Evolutionary conservation across 2,113 vertebrate genomes (phyloP), one percentile per base, ranked within the genome.

Genomic region (Mirounga angustirostris): DNA sequence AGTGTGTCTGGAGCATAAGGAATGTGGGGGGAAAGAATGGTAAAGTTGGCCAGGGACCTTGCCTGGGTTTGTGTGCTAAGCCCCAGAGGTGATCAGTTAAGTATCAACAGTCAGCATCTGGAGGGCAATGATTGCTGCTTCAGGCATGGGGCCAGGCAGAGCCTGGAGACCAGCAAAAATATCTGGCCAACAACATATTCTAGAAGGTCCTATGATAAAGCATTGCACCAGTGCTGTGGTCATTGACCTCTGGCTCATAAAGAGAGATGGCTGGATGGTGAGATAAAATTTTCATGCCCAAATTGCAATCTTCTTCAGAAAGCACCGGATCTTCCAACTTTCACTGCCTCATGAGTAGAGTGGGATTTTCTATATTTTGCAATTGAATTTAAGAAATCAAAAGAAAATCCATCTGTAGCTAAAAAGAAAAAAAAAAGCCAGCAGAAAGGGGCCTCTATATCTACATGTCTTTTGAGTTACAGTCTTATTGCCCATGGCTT

Each of bases 351-450:
- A 0, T 54, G 76, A 93, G 73, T 54, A 24, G 30, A 63, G 16
- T 84, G 82, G 92, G 54, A 83, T 80, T 97, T 98, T 96, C 85
- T 97, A 91, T 85, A 76, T 91, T 88, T 96, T 97, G 90, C 78
- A 97, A 92, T 19, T 93, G 67, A 67, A 91, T 88, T 96, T 94
- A 79, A 93, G 88, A 97, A 92, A 93, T 95, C 76, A 83, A 65
- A 90, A 76, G 74, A 74, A 92, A 85, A 43, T 59, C 12, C 46
- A 40, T 58, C 43, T 81, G 43, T 74, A 67, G 65, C 36, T 36
- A 22, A 63, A 65, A 76, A 46, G 56, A 21, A n/a, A 6, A 78
- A 50, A 40, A 28, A 8, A 40, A 87, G 21, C 8, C 73, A 90
- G 74, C 33, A 81, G 50, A 89, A 82, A 14, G 12, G 43, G 52